Percentiles rank a stretch among this genome's conserved stretches.
phyloP scores from a whole-genome alignment of 2,797 vertebrate species.

The Tapera naevia region DNA sequence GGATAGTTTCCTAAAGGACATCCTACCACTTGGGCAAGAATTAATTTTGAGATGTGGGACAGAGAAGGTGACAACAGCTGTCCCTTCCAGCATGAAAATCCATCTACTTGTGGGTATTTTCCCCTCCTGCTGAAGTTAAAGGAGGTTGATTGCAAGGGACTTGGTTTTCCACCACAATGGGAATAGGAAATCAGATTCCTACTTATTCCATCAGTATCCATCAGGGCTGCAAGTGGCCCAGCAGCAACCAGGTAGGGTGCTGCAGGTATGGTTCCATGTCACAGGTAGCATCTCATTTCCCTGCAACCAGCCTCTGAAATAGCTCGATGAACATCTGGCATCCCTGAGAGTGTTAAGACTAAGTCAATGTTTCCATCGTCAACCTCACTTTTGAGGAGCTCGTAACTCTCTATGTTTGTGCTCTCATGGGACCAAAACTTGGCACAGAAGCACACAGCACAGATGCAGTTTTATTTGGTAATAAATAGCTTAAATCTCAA shows the following conservation, averaged over 20 bases:
- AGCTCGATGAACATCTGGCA: neutral
- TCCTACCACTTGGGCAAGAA: neutral
- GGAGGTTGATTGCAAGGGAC: neutral
- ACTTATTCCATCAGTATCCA: neutral
- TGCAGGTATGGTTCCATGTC: neutral
- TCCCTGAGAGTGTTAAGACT: neutral
- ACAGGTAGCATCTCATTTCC: neutral
- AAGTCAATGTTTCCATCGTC: slow-evolving; percentile 31
- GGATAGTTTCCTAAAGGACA: neutral
- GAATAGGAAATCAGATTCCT: neutral
- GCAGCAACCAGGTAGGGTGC: neutral
- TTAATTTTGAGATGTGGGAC: neutral
- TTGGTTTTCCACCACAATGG: accelerated
- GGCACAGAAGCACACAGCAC: neutral
- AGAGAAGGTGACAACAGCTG: neutral
- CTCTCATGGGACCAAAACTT: neutral
- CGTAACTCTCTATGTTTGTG: neutral
- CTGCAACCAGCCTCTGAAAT: neutral
- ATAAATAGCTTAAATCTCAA: slow-evolving; percentile 53
- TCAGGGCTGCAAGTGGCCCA: neutral
- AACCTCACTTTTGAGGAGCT: neutral
- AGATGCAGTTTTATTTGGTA: slow-evolving; percentile 51
- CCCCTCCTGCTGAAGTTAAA: neutral
- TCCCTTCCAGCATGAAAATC: neutral
- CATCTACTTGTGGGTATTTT: neutral